Conservation (phyloP, 2,113 vertebrate genomes). For the Hemiprocne comata region DNA sequence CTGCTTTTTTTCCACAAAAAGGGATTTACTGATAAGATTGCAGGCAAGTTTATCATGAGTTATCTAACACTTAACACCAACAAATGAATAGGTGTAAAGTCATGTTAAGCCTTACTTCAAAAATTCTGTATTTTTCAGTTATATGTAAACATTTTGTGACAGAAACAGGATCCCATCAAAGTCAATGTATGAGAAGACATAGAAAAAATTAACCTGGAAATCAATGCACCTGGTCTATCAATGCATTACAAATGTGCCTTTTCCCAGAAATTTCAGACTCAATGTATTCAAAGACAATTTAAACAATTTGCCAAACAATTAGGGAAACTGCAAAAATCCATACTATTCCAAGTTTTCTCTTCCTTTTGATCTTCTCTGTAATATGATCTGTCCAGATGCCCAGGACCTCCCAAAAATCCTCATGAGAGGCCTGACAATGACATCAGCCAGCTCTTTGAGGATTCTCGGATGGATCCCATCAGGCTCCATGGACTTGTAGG, state of each 20-base stretch:
- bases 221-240: too few species aligned
- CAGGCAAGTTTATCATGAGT: conserved; percentile 5
- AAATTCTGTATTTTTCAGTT: neutral
- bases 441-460: too few species aligned
- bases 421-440: too few species aligned
- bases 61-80: neutral
- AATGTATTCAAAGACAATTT: neutral
- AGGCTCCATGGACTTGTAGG: too few species aligned
- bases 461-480: too few species aligned
- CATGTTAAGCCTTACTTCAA: neutral
- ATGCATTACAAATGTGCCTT: neutral
- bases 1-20: conserved; percentile 31
- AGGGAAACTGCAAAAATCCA: neutral
- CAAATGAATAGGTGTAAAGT: neutral
- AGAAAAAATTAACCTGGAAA: neutral
- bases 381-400: too few species aligned
- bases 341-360: neutral
- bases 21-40: conserved; percentile 19
- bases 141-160: neutral
- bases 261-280: neutral
- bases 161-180: neutral
- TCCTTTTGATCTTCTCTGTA: neutral
- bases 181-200: neutral
- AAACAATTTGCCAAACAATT: neutral
- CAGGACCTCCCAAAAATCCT: too few species aligned